Base-by-base conservation (phyloP, 2,113 vertebrate genomes). In the Phodopus roborovskii region DNA sequence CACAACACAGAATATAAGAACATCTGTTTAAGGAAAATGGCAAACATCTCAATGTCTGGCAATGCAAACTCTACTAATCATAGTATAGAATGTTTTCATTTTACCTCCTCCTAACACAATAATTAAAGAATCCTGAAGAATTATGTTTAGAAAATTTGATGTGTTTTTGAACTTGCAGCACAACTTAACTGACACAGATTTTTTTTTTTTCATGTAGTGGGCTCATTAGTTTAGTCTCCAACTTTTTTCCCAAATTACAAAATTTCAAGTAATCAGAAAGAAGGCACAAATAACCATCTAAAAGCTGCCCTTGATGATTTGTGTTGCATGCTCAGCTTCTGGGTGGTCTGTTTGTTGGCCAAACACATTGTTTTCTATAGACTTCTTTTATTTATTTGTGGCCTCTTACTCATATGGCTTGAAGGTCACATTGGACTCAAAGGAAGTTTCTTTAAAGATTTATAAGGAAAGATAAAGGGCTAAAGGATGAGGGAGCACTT, bases 281-380 rank as follows among this genome's bases (percentile, higher is more conserved):
- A 93, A 96, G 94, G 28, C 30, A 94, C 93, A 95, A 97, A 83
- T 60, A 81, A 88, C 71, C 20, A 94, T 94, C 28, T 56, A 97
- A 96, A 94, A 84, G 0, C 96, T 58, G 4, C n/a, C 97, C 93
- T 94, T 96, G 96, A 96, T 97, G 95, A 60, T 50, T 94, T 97
- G 78, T 94, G 64, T 94, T 98, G 26, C 58, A 96, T 45, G 58
- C 28, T 93, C 45, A 93, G 45, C 64, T 68, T 88, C 77, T 95
- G 87, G 8, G 26, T 93, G 85, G 26, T 24, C 33, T 26, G 22
- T 45, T 48, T 33, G 10, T 53, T 90, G 64, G 30, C 6, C 45
- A 7, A 75, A 94, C 20, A 0, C 17, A 74, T 62, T 7, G 6
- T 11, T 68, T 58, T 95, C 53, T 96, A 24, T n/a, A n/a, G 30